Conservation (phyloP, 1,140 invertebrate species). For the Drosophila kohkoa region DNA sequence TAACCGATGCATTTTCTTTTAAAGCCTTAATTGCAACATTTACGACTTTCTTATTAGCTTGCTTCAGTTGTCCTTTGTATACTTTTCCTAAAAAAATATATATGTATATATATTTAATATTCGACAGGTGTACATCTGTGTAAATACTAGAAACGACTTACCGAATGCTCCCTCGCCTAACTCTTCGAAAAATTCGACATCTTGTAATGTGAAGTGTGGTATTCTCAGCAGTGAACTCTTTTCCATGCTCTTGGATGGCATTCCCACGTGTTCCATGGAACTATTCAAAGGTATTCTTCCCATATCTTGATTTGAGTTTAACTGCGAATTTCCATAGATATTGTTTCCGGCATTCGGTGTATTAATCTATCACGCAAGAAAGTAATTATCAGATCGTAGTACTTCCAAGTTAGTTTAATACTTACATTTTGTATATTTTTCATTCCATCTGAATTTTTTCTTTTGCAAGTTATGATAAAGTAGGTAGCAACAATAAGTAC, state of each 20-base stretch:
- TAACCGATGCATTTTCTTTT: conserved; percentile 96
- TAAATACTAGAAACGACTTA: conserved; percentile 70
- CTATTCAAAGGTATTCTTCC: conserved; percentile 84
- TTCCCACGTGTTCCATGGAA: conserved; percentile 43
- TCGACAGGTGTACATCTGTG: not conserved
- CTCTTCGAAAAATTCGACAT: conserved; percentile 96
- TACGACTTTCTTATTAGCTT: conserved; percentile 87
- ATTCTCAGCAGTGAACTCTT: conserved; percentile 87
- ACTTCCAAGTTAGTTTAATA: not conserved
- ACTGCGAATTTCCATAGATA: conserved; percentile 89
- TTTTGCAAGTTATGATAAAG: conserved; percentile 85
- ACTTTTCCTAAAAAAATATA: conserved; percentile 89
- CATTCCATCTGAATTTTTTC: conserved; percentile 86
- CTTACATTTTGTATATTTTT: conserved; percentile 87
- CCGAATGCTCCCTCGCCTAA: conserved; percentile 98
- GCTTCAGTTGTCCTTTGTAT: conserved; percentile 96
- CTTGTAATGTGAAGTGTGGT: conserved; percentile 90
- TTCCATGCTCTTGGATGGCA: conserved; percentile 84
- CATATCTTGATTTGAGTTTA: conserved; percentile 91
- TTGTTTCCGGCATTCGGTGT: conserved; percentile 91
- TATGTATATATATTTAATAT: not conserved
- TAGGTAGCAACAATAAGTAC: conserved; percentile 82
- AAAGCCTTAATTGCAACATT: conserved; percentile 97
- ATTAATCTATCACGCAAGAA: conserved; percentile 85
- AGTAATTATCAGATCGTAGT: conserved; percentile 4